Conservation (phyloP, 2,888 invertebrate genomes). For the Chrysolina oricalcia region DNA sequence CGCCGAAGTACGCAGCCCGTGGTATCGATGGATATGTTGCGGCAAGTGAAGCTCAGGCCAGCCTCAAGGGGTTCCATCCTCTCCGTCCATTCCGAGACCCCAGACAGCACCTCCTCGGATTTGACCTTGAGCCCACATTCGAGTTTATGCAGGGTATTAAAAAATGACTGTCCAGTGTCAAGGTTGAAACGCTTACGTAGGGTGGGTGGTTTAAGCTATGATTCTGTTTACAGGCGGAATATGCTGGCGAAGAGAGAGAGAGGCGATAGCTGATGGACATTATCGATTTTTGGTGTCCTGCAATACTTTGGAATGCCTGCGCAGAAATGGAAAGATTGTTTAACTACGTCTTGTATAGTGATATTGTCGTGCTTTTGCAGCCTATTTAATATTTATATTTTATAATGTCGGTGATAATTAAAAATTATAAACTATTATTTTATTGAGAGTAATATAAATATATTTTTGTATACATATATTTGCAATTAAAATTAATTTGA, state of each 20-base stretch:
- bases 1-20: constrained; percentile 59
- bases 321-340: not conserved
- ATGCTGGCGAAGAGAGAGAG: constrained; percentile 45
- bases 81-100: constrained; percentile 39
- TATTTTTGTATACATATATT: too few species aligned
- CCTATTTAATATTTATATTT: not conserved
- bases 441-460: not conserved
- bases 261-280: constrained; percentile 37
- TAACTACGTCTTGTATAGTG: constrained; percentile 2
- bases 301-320: not conserved
- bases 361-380: not conserved
- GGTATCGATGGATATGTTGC: constrained; percentile 64
- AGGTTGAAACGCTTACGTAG: constrained; percentile 65
- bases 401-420: not conserved
- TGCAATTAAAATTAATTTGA: not conserved
- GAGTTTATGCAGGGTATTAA: constrained; percentile 62
- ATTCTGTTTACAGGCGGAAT: constrained; percentile 65
- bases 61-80: constrained; percentile 49
- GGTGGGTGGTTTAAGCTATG: constrained; percentile 63
- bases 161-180: constrained; percentile 59
- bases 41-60: constrained; percentile 66
- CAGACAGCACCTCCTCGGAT: constrained; percentile 49
- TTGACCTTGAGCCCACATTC: constrained; percentile 64
- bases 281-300: not conserved
- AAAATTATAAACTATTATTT: not conserved